Conservation (phyloP, 92 coral and sea anemone genomes). For the Virgularia gustaviana region DNA sequence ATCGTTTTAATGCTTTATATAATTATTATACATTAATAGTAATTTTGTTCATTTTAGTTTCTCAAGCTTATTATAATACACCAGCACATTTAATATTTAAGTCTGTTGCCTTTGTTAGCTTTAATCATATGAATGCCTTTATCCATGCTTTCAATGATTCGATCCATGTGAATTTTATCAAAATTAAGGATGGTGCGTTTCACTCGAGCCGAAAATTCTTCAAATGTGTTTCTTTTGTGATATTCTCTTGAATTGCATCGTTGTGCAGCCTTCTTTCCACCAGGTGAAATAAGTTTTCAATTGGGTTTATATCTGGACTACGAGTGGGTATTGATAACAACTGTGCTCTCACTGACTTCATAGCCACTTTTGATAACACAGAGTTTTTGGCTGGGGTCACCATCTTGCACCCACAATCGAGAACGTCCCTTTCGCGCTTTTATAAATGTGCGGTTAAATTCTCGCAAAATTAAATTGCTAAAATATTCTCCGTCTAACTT, state of each 20-base stretch:
- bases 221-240: background rate
- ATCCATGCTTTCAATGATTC: slow-evolving; percentile 2
- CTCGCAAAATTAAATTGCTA: background rate
- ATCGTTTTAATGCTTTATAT: no score
- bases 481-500: slow-evolving; percentile 40
- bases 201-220: slow-evolving; percentile 9
- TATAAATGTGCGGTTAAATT: slow-evolving; percentile 20
- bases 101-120: background rate
- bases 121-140: background rate
- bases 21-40: no score
- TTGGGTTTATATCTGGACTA: slow-evolving; percentile 54
- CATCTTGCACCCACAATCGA: slow-evolving; percentile 44
- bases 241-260: slow-evolving; percentile 11
- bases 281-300: slow-evolving; percentile 40
- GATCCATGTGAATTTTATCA: background rate
- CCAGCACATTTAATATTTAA: background rate
- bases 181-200: background rate
- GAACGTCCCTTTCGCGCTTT: slow-evolving; percentile 34
- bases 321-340: slow-evolving; percentile 39
- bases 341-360: slow-evolving; percentile 7
- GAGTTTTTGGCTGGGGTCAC: slow-evolving; percentile 52
- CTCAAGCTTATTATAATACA: background rate
- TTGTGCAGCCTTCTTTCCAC: slow-evolving; percentile 4
- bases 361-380: slow-evolving; percentile 12
- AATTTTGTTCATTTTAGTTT: background rate